Evolutionary conservation across 2,113 vertebrate species (phyloP).

Genomic region (Alethe diademata): DNA sequence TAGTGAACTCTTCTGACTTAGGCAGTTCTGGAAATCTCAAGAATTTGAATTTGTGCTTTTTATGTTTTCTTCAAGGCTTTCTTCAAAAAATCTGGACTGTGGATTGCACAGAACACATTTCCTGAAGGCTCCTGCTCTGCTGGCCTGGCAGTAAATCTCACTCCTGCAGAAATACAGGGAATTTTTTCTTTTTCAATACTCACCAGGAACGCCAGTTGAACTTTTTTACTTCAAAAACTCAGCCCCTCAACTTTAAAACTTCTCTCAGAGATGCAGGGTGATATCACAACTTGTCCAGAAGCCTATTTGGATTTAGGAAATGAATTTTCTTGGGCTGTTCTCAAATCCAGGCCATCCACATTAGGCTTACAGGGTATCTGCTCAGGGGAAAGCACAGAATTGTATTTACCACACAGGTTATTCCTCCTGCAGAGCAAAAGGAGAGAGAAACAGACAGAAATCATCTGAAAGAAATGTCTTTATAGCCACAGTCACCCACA

Average conservation of each 20-base stretch:
- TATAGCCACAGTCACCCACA: background rate
- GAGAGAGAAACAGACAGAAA: background rate
- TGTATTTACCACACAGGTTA: background rate
- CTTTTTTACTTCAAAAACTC: background rate
- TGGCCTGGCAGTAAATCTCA: background rate
- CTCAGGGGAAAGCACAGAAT: background rate
- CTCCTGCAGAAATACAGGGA: background rate
- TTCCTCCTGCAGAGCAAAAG: background rate
- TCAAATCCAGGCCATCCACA: conserved; percentile 21
- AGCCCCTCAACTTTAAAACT: background rate
- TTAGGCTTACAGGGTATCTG: background rate
- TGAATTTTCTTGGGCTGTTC: background rate
- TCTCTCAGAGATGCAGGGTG: background rate
- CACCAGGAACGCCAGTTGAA: background rate
- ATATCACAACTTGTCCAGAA: background rate
- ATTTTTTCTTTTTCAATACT: background rate
- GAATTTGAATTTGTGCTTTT: background rate
- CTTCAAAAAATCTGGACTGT: background rate
- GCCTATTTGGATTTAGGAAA: conserved; percentile 46
- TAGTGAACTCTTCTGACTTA: background rate
- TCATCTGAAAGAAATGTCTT: background rate
- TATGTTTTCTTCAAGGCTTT: background rate
- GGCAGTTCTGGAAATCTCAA: background rate
- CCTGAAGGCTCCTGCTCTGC: background rate
- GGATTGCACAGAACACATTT: background rate